phyloP scores from a whole-genome alignment of 2,113 vertebrate genomes.

The Pedionomus torquatus region DNA sequence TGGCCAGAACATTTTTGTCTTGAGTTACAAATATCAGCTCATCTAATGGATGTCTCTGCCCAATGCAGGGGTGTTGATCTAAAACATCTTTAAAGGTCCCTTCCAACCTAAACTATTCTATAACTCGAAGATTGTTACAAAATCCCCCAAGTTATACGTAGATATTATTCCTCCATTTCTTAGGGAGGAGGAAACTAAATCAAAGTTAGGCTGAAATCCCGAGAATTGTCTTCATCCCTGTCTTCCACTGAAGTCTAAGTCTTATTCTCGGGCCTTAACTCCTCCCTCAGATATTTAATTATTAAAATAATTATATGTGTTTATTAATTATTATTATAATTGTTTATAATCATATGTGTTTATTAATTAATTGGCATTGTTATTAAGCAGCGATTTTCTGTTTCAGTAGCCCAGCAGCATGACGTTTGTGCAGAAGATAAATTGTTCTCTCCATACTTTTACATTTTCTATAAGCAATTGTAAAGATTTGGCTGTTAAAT shows the following conservation, averaged over 20 bases:
- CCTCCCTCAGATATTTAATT: background rate
- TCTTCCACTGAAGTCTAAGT: background rate
- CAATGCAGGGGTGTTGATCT: background rate
- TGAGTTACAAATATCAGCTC: background rate
- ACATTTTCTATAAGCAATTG: background rate
- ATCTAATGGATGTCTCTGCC: background rate
- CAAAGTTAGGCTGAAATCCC: background rate
- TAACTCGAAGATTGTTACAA: background rate
- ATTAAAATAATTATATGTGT: background rate
- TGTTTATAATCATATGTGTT: background rate
- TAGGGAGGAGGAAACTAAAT: background rate
- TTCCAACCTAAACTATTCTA: background rate
- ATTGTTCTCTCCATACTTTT: background rate
- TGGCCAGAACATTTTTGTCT: background rate
- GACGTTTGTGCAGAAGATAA: background rate
- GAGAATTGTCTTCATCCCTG: background rate
- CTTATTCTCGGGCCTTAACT: background rate
- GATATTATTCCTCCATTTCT: background rate
- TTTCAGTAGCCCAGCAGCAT: background rate
- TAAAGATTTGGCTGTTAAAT: background rate
- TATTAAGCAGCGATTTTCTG: background rate
- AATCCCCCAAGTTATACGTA: background rate
- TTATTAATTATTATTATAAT: no score
- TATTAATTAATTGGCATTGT: background rate
- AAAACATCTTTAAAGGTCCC: background rate